These are phyloP conservation scores for Lamprotornis superbus DNA, from an alignment of 2,113 vertebrate genomes.

Conservation along the genomic window DNA sequence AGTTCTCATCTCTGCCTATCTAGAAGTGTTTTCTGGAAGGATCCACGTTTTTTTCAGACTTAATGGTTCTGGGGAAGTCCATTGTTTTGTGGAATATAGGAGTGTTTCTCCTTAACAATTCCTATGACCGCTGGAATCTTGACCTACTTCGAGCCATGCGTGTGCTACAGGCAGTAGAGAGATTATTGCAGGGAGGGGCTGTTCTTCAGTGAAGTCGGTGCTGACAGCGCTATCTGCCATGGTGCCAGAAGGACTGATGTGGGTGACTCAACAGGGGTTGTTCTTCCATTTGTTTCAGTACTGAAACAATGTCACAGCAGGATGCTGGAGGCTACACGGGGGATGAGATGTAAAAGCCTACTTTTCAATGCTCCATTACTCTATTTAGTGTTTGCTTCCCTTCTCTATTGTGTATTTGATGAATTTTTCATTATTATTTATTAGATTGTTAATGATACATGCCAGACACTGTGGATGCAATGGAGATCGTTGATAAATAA, in stretches of 20 bases:
- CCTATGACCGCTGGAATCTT: not conserved
- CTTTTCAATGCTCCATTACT: constrained; percentile 44
- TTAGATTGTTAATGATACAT: not conserved
- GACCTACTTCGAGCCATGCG: not conserved
- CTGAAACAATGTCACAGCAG: constrained; percentile 45
- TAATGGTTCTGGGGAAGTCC: not conserved
- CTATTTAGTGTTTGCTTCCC: constrained; percentile 10
- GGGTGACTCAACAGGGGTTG: constrained; percentile 2
- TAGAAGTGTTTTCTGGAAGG: not conserved
- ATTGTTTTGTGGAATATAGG: not conserved
- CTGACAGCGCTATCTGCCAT: not conserved
- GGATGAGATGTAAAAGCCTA: constrained; percentile 21
- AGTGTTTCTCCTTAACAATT: not conserved
- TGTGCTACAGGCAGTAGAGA: not conserved
- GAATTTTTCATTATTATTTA: constrained; percentile 41
- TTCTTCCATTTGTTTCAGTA: constrained; percentile 16
- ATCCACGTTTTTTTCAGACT: not conserved
- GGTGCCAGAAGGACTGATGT: constrained; percentile 18
- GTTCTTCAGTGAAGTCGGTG: not conserved
- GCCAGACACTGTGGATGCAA: not conserved
- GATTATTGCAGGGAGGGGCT: not conserved
- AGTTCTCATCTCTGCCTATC: not conserved
- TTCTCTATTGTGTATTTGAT: constrained; percentile 29
- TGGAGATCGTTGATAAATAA: not conserved
- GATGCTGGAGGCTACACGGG: not conserved